Base-by-base conservation (phyloP, 2,113 vertebrate genomes). In the Nibea coibor region DNA sequence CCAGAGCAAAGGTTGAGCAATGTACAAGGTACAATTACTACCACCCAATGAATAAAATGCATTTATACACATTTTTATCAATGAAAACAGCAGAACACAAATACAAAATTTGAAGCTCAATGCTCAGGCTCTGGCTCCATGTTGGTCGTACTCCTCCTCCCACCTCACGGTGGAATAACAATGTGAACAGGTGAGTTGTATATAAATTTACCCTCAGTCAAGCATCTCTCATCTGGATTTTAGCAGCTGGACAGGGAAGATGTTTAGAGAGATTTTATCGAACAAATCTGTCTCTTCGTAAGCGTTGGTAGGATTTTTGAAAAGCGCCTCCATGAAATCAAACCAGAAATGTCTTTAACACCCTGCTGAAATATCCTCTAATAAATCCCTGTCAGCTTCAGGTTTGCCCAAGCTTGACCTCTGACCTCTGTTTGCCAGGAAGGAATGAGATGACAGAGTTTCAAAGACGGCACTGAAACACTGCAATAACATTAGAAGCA, bases 401-500 rank as follows among this genome's bases (percentile, higher is more conserved):
- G 26, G 53, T 45, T 15, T 8, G 20, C 39, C 28, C 43, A 67
- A 39, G 39, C 22, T 7, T 72, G 77, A 81, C 66, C 63, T 83
- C 20, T 66, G 77, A 69, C 64, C 62, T 77, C 35, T 45, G 43
- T 45, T 45, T 45, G 11, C 35, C 47, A 5, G 19, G 14, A 0
- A 28, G 62, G 20, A 35, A 3, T 14, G 8, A 48, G 45, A 53
- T 54, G 70, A 35, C 16, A 50, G 10, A 28, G n/a, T 4, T 62
- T 51, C 24, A 16, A 35, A 47, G 53, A n/a, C 72, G 64, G 50
- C 42, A 73, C 57, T 72, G 54, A 72, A 70, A 57, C 63, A 65
- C 82, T 51, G 59, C 28, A 43, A 70, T 62, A 68, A 61, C 78
- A 56, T 80, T 57, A 59, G 70, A 53, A 61, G 77, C 81, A 47